Percentiles rank a stretch among this genome's conserved stretches.
Conservation (phyloP, 2,888 invertebrate genomes). For the Dryobotodes eremita region DNA sequence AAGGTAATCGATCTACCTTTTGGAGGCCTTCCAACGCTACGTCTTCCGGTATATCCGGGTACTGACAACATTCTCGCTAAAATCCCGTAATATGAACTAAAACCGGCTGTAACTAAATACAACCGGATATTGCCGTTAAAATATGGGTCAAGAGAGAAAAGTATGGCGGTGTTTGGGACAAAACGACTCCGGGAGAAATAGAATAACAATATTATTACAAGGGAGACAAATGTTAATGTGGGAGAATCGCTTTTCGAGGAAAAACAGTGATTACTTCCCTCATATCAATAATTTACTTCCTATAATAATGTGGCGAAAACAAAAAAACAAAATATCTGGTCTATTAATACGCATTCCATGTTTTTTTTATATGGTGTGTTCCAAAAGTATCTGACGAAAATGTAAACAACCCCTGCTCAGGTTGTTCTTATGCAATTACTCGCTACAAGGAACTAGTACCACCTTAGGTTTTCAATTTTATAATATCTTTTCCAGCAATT, state of each 20-base stretch:
- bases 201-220: constrained; percentile 9
- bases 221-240: constrained; percentile 26
- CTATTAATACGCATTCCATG: background rate
- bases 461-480: background rate
- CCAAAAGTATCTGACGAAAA: background rate
- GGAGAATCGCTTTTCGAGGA: constrained; percentile 18
- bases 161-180: constrained; percentile 5
- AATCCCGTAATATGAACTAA: constrained; percentile 10
- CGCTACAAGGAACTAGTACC: background rate
- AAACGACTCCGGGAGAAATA: background rate
- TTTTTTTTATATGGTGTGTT: background rate
- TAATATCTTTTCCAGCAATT: background rate
- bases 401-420: background rate
- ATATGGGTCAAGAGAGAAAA: constrained; percentile 60
- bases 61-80: background rate
- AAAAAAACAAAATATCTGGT: background rate
- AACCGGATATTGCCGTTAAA: constrained; percentile 61
- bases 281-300: constrained; percentile 12
- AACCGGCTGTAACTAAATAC: constrained; percentile 53
- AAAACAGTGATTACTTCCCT: constrained; percentile 29
- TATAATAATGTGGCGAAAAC: background rate
- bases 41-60: background rate
- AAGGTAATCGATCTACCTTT: background rate
- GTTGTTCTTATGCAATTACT: background rate
- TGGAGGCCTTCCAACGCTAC: background rate